phyloP scores from a whole-genome alignment of 2,113 vertebrate genomes.

The Corythoichthys haematopterus region DNA sequence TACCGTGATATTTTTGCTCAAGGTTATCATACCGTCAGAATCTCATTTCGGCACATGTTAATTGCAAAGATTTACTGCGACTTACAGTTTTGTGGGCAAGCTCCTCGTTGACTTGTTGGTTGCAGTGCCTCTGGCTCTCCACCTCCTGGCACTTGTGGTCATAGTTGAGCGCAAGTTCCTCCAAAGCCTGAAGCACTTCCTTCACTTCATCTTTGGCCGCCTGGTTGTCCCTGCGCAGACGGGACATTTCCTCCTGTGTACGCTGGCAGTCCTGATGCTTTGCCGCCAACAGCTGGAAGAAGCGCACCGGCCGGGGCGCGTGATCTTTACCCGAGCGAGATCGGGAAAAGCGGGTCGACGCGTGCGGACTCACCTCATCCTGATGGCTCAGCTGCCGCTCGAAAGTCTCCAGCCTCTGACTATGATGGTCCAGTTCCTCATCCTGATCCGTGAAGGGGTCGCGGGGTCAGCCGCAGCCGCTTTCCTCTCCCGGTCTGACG shows the following conservation, averaged over 20 bases:
- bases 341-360: too few species aligned
- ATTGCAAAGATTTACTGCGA: background rate
- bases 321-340: too few species aligned
- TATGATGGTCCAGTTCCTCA: slow-evolving; percentile 97
- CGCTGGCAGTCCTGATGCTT: slow-evolving; percentile 80
- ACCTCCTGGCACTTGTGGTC: slow-evolving; percentile 90
- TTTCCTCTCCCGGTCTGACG: slow-evolving; percentile 17
- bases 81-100: slow-evolving; percentile 82
- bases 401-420: slow-evolving; percentile 85
- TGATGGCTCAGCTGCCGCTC: slow-evolving; percentile 94
- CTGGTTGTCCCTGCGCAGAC: slow-evolving; percentile 81
- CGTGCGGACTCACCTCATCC: slow-evolving; percentile 80
- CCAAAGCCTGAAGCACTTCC: slow-evolving; percentile 86
- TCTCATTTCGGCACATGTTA: too few species aligned
- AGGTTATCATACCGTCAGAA: too few species aligned
- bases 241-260: slow-evolving; percentile 86
- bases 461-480: background rate
- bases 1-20: too few species aligned
- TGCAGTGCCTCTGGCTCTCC: slow-evolving; percentile 78
- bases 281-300: slow-evolving; percentile 71
- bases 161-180: slow-evolving; percentile 87
- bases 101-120: slow-evolving; percentile 81
- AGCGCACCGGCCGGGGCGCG: too few species aligned
- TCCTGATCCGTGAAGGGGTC: slow-evolving; percentile 68
- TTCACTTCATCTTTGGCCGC: slow-evolving; percentile 85